Evolutionary conservation across 2,888 invertebrate species (phyloP).

Genomic region (Tipula unca): DNA sequence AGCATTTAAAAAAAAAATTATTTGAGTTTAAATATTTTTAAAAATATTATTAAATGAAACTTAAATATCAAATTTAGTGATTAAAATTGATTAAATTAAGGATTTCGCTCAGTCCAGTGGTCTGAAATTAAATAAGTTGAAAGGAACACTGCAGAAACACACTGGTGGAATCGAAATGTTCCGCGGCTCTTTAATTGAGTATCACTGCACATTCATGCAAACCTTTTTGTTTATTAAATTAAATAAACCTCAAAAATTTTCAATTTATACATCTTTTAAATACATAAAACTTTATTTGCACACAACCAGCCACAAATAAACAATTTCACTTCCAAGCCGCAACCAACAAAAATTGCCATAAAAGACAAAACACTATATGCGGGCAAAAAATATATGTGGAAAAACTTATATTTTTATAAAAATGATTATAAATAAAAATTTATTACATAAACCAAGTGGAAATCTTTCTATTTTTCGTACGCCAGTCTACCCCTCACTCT

Average conservation of each 20-base stretch:
- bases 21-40: too few relatives aligned
- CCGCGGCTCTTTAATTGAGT: too few relatives aligned
- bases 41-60: too few relatives aligned
- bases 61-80: too few relatives aligned
- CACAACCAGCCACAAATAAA: not conserved
- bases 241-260: not conserved
- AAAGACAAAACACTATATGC: not conserved
- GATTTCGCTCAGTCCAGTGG: too few relatives aligned
- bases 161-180: too few relatives aligned
- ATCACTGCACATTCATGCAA: too few relatives aligned
- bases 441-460: not conserved
- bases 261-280: not conserved
- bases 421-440: conserved; percentile 3
- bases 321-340: not conserved
- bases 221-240: not conserved
- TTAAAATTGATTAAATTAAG: too few relatives aligned
- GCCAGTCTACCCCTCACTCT: not conserved
- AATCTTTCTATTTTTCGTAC: not conserved
- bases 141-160: too few relatives aligned
- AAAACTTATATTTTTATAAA: not conserved
- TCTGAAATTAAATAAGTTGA: too few relatives aligned
- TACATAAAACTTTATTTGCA: not conserved
- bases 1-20: too few relatives aligned
- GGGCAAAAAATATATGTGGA: not conserved
- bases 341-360: not conserved